phyloP scores from a whole-genome alignment of 2,888 invertebrate species.

The Himalopsyche tibetana region DNA sequence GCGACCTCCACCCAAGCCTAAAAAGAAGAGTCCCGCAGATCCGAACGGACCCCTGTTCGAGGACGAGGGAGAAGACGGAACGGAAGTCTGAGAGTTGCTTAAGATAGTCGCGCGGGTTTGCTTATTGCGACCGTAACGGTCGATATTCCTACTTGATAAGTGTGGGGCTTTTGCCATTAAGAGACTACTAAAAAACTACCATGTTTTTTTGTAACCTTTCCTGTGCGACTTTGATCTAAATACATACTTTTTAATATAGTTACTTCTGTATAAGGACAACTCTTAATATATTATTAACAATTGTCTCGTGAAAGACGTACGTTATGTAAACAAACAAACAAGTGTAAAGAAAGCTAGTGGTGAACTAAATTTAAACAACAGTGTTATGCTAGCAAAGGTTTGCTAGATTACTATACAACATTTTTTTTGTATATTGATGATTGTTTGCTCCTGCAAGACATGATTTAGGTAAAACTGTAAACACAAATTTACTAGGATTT shows the following conservation, averaged over 20 bases:
- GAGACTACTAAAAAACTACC: constrained; percentile 38
- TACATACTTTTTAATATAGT: neutral
- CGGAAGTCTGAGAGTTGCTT: constrained; percentile 85
- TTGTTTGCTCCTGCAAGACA: too few relatives aligned
- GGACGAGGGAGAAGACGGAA: constrained; percentile 92
- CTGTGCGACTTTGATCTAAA: constrained; percentile 50
- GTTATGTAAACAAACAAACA: neutral
- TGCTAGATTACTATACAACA: neutral
- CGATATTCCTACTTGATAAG: neutral
- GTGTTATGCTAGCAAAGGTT: neutral
- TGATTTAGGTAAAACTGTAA: too few relatives aligned
- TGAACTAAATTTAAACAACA: constrained; percentile 3
- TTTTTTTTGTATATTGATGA: too few relatives aligned
- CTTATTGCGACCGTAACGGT: constrained; percentile 67
- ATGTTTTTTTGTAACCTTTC: constrained; percentile 23
- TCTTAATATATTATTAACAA: constrained; percentile 22
- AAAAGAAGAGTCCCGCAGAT: constrained; percentile 83
- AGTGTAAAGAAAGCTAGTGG: constrained; percentile 20
- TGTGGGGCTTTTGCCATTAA: constrained; percentile 59
- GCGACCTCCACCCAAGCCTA: constrained; percentile 89
- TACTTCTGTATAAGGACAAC: constrained; percentile 25
- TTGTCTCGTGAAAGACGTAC: neutral
- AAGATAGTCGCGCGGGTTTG: constrained; percentile 70
- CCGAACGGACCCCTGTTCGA: constrained; percentile 87
- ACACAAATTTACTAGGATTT: too few relatives aligned